A percentile compares a stretch with the other conserved stretches of the same genome.
Conservation (phyloP, 1,140 invertebrate genomes). For the Listronotus oregonensis region DNA sequence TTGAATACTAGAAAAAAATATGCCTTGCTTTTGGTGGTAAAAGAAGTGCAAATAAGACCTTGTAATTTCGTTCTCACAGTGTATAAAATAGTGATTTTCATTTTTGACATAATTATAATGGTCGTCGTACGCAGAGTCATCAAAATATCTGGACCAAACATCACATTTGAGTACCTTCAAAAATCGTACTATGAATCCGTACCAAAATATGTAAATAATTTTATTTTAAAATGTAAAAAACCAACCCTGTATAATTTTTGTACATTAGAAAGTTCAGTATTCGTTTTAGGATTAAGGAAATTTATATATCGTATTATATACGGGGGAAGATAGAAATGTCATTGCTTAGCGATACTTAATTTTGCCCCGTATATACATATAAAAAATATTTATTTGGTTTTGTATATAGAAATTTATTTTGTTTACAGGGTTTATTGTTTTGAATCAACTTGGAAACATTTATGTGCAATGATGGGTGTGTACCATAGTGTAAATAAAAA, state of each 20-base stretch:
- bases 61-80: too few relatives aligned
- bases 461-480: slow-evolving; percentile 11
- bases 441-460: slow-evolving; percentile 7
- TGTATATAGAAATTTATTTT: slow-evolving; percentile 13
- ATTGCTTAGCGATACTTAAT: too few relatives aligned
- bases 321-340: too few relatives aligned
- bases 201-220: slow-evolving; percentile 9
- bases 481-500: slow-evolving; percentile 18
- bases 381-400: slow-evolving; percentile 9
- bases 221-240: slow-evolving; percentile 7
- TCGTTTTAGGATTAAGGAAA: background rate
- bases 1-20: too few relatives aligned
- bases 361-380: background rate
- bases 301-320: too few relatives aligned
- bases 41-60: too few relatives aligned
- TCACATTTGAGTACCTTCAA: slow-evolving; percentile 20
- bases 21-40: too few relatives aligned
- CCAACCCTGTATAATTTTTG: slow-evolving; percentile 15
- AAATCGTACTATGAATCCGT: slow-evolving; percentile 10
- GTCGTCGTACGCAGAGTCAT: slow-evolving; percentile 2
- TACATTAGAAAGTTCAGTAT: slow-evolving; percentile 11
- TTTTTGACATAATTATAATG: too few relatives aligned
- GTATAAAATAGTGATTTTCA: too few relatives aligned
- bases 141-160: slow-evolving; percentile 12
- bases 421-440: slow-evolving; percentile 5